These are phyloP conservation scores for Donacobius atricapilla DNA, from an alignment of 2,113 vertebrate genomes.

Conservation along the genomic window DNA sequence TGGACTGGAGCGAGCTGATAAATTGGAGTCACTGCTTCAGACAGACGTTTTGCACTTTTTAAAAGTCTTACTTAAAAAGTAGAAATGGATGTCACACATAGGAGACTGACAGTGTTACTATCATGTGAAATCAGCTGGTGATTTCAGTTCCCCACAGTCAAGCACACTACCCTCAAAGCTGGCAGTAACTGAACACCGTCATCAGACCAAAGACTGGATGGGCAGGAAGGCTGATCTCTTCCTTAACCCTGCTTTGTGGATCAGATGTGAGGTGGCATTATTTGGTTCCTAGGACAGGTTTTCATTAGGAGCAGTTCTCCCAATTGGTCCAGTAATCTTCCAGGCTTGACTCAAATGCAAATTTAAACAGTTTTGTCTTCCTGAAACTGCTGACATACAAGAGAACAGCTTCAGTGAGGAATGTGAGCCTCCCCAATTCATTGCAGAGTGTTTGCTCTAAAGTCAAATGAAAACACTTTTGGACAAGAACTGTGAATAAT, in stretches of 20 bases:
- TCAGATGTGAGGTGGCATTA: not conserved
- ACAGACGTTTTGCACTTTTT: not conserved
- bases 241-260: not conserved
- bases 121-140: not conserved
- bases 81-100: not conserved
- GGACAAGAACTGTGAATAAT: constrained; percentile 51
- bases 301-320: not conserved
- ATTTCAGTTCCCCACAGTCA: not conserved
- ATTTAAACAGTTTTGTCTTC: constrained; percentile 35
- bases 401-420: constrained; percentile 7
- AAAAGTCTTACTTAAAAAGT: not conserved
- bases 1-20: not conserved
- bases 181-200: not conserved
- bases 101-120: not conserved
- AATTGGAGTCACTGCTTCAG: constrained; percentile 20
- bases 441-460: constrained; percentile 48
- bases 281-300: not conserved
- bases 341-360: constrained; percentile 26
- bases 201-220: not conserved
- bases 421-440: constrained; percentile 10
- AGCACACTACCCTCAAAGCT: not conserved
- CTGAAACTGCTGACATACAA: constrained; percentile 42
- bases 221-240: not conserved
- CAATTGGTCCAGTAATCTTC: constrained; percentile 4
- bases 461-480: constrained; percentile 59